A percentile compares a stretch with the other conserved stretches of the same genome.
Conservation (phyloP, 2,888 invertebrate genomes). For the Aspidiotus rigidus region DNA sequence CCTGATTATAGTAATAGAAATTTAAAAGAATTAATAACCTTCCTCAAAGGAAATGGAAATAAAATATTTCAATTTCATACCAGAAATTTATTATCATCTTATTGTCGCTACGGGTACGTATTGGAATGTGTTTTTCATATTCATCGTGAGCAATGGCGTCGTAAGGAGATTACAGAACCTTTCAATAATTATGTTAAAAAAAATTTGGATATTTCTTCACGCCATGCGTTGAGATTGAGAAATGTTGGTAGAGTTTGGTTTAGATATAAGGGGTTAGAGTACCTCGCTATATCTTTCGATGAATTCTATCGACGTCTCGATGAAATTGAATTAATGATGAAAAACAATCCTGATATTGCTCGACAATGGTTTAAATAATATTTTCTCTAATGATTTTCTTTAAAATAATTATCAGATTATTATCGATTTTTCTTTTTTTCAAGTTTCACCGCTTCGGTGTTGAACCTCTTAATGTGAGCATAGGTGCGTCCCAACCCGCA, state of each 20-base stretch:
- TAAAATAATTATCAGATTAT: neutral
- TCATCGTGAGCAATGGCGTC: neutral
- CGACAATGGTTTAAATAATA: slow-evolving; percentile 7
- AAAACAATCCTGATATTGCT: slow-evolving; percentile 17
- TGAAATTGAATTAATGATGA: slow-evolving; percentile 14
- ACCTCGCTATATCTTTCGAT: slow-evolving; percentile 17
- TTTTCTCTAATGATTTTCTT: neutral
- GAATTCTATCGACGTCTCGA: slow-evolving; percentile 16
- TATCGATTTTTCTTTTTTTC: neutral
- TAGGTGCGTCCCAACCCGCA: slow-evolving; percentile 17
- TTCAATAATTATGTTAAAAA: neutral
- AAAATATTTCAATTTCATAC: too few species aligned
- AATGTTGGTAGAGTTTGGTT: slow-evolving; percentile 1
- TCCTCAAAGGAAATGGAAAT: too few species aligned
- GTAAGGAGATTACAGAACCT: neutral
- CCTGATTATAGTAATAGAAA: neutral
- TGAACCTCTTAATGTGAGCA: slow-evolving; percentile 12
- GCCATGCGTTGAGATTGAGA: slow-evolving; percentile 3
- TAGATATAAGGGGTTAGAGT: slow-evolving; percentile 11
- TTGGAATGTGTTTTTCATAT: neutral
- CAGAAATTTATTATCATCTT: neutral
- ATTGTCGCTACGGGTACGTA: slow-evolving; percentile 2
- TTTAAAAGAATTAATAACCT: neutral
- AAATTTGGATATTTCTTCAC: slow-evolving; percentile 4
- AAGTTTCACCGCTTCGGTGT: neutral